Base-by-base conservation (phyloP, 2,113 vertebrate genomes). In the Spheniscus mendiculus region DNA sequence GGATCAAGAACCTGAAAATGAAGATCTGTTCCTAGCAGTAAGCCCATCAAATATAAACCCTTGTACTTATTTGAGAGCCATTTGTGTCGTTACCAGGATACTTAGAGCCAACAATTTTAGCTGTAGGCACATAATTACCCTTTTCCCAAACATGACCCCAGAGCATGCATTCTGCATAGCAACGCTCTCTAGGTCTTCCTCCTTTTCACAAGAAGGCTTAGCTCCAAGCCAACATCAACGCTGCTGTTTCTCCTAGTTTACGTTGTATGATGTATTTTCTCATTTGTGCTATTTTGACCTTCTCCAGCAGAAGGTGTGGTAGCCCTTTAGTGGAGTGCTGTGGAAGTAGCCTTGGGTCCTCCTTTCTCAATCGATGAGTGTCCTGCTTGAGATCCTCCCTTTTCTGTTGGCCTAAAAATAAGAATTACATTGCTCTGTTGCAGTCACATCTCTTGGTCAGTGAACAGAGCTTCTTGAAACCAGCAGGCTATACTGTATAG, bases 291-390 rank as follows among this genome's bases (percentile, higher is more conserved):
- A 61, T 97, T 95, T 97, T 97, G 93, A 38, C 89, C 95, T 93
- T 96, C 91, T 96, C 91, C 93, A 97, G 91, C 87, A 97, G 92
- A 93, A 95, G 93, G 93, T 94, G 96, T 94, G 93, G 91, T 94
- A 93, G 80, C 32, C 73, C 83, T 93, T 89, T 34, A 50, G 53
- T 66, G 85, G 61, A 93, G 40, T 13, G 6, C 40, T 80, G 6
- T 32, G 63, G 6, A 83, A 76, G 49, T 9, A 62, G 82, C 38
- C 58, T 87, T 44, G 44, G 23, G 79, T 73, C 18, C 56, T 91
- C 36, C 61, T 87, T 58, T 47, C 45, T 61, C 65, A 32, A 17
- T 36, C 6, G 3, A 15, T 4, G 94, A 76, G 27, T 27, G 53
- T 12, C 53, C 74, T 47, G 42, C 26, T 45, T 16, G 50, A 81